These are phyloP conservation scores for Fragum sueziense DNA, from an alignment of 2,888 invertebrate genomes.

Conservation along the genomic window DNA sequence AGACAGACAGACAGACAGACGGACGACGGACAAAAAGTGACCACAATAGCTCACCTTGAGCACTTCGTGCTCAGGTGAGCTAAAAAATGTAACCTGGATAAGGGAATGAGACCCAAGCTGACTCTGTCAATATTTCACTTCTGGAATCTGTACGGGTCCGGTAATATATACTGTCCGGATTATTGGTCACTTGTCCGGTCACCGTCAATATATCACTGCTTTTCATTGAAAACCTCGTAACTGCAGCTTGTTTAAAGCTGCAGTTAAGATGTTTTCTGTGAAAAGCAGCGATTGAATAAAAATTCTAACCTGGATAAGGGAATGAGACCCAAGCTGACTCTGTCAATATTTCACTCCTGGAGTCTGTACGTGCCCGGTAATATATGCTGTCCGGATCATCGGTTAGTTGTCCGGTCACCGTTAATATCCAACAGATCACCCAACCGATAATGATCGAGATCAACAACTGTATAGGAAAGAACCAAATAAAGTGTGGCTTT, in stretches of 20 bases:
- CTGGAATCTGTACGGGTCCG: constrained; percentile 90
- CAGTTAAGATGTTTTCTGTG: too few species aligned
- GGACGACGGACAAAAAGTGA: too few species aligned
- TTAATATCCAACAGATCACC: constrained; percentile 89
- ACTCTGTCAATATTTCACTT: too few species aligned
- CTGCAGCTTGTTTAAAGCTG: too few species aligned
- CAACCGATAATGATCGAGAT: constrained; percentile 90
- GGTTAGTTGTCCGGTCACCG: constrained; percentile 86
- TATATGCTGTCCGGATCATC: constrained; percentile 80
- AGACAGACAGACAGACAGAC: too few species aligned
- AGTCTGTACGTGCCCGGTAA: constrained; percentile 86
- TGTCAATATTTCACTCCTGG: background rate
- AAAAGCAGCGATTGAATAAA: constrained; percentile 91
- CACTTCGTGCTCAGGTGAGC: too few species aligned
- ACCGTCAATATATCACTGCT: constrained; percentile 88
- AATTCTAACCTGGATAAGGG: constrained; percentile 5
- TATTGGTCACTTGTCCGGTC: constrained; percentile 85
- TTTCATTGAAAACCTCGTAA: too few species aligned
- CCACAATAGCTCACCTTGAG: too few species aligned
- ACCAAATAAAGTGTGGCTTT: too few species aligned
- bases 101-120: too few species aligned
- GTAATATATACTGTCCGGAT: constrained; percentile 83
- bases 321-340: background rate
- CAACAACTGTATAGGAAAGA: constrained; percentile 87
- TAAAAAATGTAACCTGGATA: constrained; percentile 75